These are phyloP conservation scores for Anthoptus insignis DNA, from an alignment of 2,888 invertebrate genomes.

Conservation along the genomic window DNA sequence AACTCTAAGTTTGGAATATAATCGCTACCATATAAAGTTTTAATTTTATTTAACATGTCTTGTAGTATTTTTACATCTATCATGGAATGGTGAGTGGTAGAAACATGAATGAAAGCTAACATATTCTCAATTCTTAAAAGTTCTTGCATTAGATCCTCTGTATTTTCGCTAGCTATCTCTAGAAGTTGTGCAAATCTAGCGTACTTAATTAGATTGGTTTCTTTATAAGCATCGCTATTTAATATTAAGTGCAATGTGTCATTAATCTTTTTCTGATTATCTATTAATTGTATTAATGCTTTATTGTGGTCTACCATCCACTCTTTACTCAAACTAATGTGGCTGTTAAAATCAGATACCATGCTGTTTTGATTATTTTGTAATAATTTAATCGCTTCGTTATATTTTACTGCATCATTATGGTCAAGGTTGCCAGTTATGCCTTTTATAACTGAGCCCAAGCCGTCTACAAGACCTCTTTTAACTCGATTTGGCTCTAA, in stretches of 20 bases:
- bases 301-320: conserved; percentile 20
- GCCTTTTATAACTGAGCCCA: conserved; percentile 34
- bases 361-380: conserved; percentile 33
- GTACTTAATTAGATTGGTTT: conserved; percentile 18
- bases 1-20: background rate
- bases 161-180: background rate
- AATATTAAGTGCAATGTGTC: conserved; percentile 1
- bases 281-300: conserved; percentile 9
- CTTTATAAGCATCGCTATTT: conserved; percentile 2
- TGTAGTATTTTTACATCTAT: conserved; percentile 23
- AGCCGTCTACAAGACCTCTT: conserved; percentile 30
- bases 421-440: conserved; percentile 34
- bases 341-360: conserved; percentile 36
- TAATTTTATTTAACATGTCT: conserved; percentile 22
- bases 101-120: conserved; percentile 39
- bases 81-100: conserved; percentile 35
- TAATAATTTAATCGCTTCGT: conserved; percentile 1
- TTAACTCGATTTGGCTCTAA: conserved; percentile 17
- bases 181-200: conserved; percentile 13
- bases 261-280: conserved; percentile 30
- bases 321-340: conserved; percentile 38
- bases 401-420: conserved; percentile 14
- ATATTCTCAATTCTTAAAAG: conserved; percentile 38
- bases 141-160: conserved; percentile 23
- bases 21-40: background rate